Base-by-base conservation (phyloP, 1,140 invertebrate species). In the Lethrus apterus region DNA sequence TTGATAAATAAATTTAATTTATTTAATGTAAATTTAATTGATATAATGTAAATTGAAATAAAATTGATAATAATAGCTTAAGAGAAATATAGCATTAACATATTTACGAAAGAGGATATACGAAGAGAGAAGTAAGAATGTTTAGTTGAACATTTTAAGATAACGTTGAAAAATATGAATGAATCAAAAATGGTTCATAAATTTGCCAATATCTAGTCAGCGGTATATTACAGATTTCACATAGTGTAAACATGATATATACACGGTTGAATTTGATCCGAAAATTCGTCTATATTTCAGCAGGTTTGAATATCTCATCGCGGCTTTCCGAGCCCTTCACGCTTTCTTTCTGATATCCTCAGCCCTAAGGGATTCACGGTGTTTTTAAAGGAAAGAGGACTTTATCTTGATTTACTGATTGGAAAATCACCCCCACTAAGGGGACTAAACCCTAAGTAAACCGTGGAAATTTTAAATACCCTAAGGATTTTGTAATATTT, bases 351-450 rank as follows among this genome's bases (percentile, higher is more conserved):
- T 21, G 32, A 46, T 46, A 34, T 46, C n/a, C 44, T 38, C 19
- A 30, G 44, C 33, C 44, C 44, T 20, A 19, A 38, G 44, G 44
- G 44, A 46, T 23, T 46, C 20, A 18, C 44, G 44, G 33, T 46
- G 34, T 46, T 46, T 57, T 55, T 51, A 54, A 52, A 21, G 31
- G 33, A 15, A 26, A 57, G 48, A 54, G 48, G 52, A 57, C 52
- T 57, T 55, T 55, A 60, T 58, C 58, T 60, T 60, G 58, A 60
- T 60, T 60, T 60, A 60, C 58, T 56, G 58, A 60, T 60, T 60
- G 58, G 58, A 56, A 59, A 53, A 53, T 53, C 44, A 49, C 47
- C 47, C 41, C 38, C 38, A n/a, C n/a, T n/a, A n/a, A n/a, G n/a
- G n/a, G n/a, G n/a, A n/a, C n/a, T n/a, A n/a, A n/a, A n/a, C n/a